Percentiles rank a stretch among this genome's conserved stretches.
Conservation (phyloP, 2,113 vertebrate species). For the Paramisgurnus dabryanus region DNA sequence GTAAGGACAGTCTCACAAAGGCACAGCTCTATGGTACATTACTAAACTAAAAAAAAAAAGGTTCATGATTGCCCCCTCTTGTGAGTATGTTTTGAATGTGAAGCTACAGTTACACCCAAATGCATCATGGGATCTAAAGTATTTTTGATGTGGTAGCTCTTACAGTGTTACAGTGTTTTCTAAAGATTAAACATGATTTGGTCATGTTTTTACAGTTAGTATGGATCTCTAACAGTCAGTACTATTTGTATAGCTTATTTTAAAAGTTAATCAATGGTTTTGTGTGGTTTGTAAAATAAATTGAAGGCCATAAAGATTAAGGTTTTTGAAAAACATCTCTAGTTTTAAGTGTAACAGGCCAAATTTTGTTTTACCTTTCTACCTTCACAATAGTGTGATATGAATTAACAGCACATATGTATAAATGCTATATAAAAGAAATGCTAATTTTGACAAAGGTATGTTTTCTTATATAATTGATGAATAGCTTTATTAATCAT, state of each 20-base stretch:
- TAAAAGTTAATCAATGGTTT: conserved; percentile 20
- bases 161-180: conserved; percentile 52
- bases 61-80: conserved; percentile 4
- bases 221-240: conserved; percentile 15
- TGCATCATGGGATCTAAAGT: conserved; percentile 3
- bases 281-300: conserved; percentile 30
- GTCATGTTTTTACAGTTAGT: conserved; percentile 36
- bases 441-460: conserved; percentile 20
- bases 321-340: conserved; percentile 27
- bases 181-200: conserved; percentile 17
- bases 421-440: conserved; percentile 27
- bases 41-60: conserved; percentile 81
- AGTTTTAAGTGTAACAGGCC: conserved; percentile 4
- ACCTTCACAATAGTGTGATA: background rate
- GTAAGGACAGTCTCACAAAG: conserved; percentile 98
- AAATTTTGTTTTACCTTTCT: conserved; percentile 20
- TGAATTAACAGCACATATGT: background rate
- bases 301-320: conserved; percentile 31
- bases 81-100: conserved; percentile 32
- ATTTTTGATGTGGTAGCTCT: background rate
- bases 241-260: conserved; percentile 38
- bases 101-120: conserved; percentile 31
- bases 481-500: conserved; percentile 42
- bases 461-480: conserved; percentile 28
- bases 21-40: conserved; percentile 96